Percentiles rank a stretch among this genome's conserved stretches.
Evolutionary conservation across 1,140 invertebrate species (phyloP).

Genomic region (Cyclargus thomasi): DNA sequence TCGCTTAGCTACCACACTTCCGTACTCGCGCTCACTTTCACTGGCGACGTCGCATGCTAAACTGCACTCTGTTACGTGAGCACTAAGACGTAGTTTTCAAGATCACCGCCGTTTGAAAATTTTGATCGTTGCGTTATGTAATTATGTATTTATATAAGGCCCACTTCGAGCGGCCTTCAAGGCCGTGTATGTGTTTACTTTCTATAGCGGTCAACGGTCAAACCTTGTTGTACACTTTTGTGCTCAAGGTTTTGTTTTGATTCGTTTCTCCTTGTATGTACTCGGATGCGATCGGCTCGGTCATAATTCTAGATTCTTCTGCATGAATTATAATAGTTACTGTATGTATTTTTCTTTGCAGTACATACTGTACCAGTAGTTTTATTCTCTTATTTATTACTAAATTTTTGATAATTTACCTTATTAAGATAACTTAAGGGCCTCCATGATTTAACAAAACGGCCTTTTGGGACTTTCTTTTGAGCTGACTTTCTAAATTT

Average conservation of each 20-base stretch:
- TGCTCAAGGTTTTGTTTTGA: conserved; percentile 24
- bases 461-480: too few species aligned
- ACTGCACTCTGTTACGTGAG: conserved; percentile 32
- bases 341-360: too few species aligned
- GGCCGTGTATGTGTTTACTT: conserved; percentile 64
- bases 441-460: too few species aligned
- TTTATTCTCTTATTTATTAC: background rate
- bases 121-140: conserved; percentile 28
- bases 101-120: conserved; percentile 28
- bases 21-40: conserved; percentile 54
- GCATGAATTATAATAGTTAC: background rate
- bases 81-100: conserved; percentile 33
- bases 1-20: conserved; percentile 56
- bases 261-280: conserved; percentile 5
- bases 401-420: background rate
- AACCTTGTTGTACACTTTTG: conserved; percentile 21
- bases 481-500: too few species aligned
- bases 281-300: background rate
- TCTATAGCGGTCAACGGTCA: conserved; percentile 64
- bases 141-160: conserved; percentile 29
- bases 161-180: conserved; percentile 44
- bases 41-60: conserved; percentile 13
- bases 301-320: background rate
- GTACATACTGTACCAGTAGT: background rate
- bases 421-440: too few species aligned